Evolutionary conservation across 2,888 invertebrate genomes (phyloP), one percentile per base, ranked within the genome.

Genomic region (Acanthosepion lycidas): DNA sequence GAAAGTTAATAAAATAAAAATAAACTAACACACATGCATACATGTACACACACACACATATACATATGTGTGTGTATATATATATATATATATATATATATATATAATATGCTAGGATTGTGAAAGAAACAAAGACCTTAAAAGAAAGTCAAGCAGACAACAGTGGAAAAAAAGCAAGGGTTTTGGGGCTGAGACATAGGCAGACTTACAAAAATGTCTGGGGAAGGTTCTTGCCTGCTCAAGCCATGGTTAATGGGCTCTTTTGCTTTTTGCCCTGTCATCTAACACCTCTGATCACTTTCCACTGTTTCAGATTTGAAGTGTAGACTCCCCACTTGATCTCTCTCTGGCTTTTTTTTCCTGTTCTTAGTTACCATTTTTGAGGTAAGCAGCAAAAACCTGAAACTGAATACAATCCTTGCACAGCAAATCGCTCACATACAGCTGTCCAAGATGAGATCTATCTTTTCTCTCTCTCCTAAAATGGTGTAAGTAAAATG

Each of bases 251-350:
- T 78, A 78, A 78, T 78, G 78, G 78, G 78, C 78, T 78, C 78
- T 78, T 78, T 78, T 9, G 78, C 78, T 78, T 78, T 78, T 78
- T 78, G n/a, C 78, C 78, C 78, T 78, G 78, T 78, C 78, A 78
- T 78, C 78, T n/a, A 78, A 78, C n/a, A 78, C 78, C 78, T 78
- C 78, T 78, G 78, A 78, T 78, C 78, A 78, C n/a, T 78, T 78
- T 78, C 78, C 78, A 78, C n/a, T 78, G n/a, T n/a, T 78, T 78
- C 78, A 78, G n/a, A 78, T 78, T 15, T 78, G n/a, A 78, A 93
- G 92, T 53, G 49, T 93, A 93, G 12, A 49, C 49, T 49, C 20
- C 28, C 48, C 92, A 92, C 92, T n/a, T 93, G n/a, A 49, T 51
- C 92, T 26, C n/a, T 53, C 51, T 93, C 92, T 93, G 23, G 23